Evolutionary conservation across 2,888 invertebrate genomes (phyloP).

Genomic region (Eucera pruinosa): DNA sequence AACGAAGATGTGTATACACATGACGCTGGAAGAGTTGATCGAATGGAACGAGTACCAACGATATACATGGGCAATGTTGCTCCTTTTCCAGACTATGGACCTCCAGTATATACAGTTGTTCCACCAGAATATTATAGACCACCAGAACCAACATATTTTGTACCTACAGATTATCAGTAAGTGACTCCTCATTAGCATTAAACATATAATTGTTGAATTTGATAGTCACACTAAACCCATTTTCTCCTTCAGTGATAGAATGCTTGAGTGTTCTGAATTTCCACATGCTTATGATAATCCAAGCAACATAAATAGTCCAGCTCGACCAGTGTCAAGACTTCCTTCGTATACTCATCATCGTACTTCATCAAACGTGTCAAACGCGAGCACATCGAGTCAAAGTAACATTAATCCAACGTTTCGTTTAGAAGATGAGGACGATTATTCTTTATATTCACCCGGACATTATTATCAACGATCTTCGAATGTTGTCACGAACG

Average conservation of each 20-base stretch:
- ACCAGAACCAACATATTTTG: constrained; percentile 78
- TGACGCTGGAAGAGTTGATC: constrained; percentile 73
- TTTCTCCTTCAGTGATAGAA: constrained; percentile 75
- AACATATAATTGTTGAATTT: neutral
- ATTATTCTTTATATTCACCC: constrained; percentile 83
- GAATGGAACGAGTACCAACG: constrained; percentile 80
- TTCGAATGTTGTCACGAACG: constrained; percentile 76
- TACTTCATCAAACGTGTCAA: constrained; percentile 85
- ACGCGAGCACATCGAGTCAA: constrained; percentile 86
- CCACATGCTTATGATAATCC: constrained; percentile 86
- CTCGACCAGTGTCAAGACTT: constrained; percentile 82
- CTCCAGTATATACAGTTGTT: constrained; percentile 78
- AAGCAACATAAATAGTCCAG: constrained; percentile 84
- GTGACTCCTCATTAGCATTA: constrained; percentile 47
- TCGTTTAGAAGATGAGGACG: constrained; percentile 87
- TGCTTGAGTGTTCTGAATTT: constrained; percentile 81
- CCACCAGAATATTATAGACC: constrained; percentile 79
- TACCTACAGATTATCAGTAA: constrained; percentile 80
- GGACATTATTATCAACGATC: constrained; percentile 84
- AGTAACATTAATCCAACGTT: constrained; percentile 88
- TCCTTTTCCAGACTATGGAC: constrained; percentile 79
- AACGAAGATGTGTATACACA: constrained; percentile 88
- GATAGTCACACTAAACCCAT: constrained; percentile 4
- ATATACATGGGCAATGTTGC: constrained; percentile 79
- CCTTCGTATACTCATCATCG: constrained; percentile 88